Evolutionary conservation across 2,888 invertebrate genomes (phyloP).

Genomic region (Drosophila histrio): DNA sequence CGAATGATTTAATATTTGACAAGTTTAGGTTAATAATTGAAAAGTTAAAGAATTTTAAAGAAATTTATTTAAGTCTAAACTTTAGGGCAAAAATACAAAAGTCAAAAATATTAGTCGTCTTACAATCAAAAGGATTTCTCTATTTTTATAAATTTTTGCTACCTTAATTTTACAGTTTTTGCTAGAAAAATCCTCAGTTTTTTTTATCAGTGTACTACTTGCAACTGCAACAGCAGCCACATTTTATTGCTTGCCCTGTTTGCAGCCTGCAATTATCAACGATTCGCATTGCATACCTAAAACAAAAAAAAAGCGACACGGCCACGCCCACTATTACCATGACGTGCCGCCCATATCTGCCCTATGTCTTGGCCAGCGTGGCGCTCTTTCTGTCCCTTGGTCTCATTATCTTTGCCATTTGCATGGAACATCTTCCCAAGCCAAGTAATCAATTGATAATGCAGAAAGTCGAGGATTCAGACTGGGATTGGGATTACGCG

Average conservation of each 20-base stretch:
- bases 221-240: constrained; percentile 12
- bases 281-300: constrained; percentile 54
- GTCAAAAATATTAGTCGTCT: no score
- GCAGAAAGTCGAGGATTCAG: neutral
- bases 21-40: no score
- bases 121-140: no score
- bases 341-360: constrained; percentile 57
- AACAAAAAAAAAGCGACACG: constrained; percentile 28
- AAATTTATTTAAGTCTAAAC: no score
- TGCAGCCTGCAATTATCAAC: constrained; percentile 33
- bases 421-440: constrained; percentile 48
- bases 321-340: constrained; percentile 40
- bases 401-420: constrained; percentile 76
- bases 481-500: constrained; percentile 2
- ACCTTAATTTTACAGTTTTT: no score
- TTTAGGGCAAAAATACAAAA: no score
- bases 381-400: constrained; percentile 60
- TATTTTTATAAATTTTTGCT: no score
- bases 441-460: constrained; percentile 41
- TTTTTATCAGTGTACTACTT: no score
- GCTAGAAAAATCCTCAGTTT: no score
- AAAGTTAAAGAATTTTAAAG: no score
- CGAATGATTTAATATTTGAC: no score
- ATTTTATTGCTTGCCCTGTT: constrained; percentile 2
- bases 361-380: constrained; percentile 48